Evolutionary conservation across 2,888 invertebrate genomes (phyloP).

Genomic region (Ctena decussata): DNA sequence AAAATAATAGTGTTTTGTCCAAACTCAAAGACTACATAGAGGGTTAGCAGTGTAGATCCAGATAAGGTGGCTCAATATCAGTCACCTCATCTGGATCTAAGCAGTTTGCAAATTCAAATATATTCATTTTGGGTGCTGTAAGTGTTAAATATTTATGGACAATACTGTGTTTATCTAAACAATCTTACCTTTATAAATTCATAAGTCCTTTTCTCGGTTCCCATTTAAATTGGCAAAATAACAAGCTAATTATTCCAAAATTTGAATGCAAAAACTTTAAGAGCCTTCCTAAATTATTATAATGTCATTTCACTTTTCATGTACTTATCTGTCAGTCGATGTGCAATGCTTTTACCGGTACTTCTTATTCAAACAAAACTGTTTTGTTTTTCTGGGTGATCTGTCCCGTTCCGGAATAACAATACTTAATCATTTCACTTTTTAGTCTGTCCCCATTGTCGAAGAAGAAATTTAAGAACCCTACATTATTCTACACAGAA

Average conservation of each 20-base stretch:
- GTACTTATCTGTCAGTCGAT: not conserved
- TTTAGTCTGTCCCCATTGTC: slow-evolving; percentile 26
- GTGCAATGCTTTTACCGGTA: no score
- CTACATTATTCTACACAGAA: slow-evolving; percentile 11
- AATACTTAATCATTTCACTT: slow-evolving; percentile 24
- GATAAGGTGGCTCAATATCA: no score
- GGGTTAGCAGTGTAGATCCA: no score
- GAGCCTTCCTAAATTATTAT: no score
- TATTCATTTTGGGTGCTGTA: no score
- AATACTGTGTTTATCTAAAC: no score
- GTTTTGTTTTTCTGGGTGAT: not conserved
- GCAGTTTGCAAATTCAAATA: no score
- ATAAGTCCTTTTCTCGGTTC: slow-evolving; percentile 1
- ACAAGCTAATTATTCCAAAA: not conserved
- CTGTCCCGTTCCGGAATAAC: not conserved
- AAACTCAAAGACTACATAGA: no score
- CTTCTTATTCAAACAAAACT: not conserved
- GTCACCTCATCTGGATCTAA: no score
- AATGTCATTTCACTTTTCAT: no score
- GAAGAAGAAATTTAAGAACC: slow-evolving; percentile 23
- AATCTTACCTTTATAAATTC: not conserved
- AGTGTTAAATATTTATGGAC: no score
- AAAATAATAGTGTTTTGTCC: no score
- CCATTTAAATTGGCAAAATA: not conserved
- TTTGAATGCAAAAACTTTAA: not conserved